Evolutionary conservation across 2,113 vertebrate species (phyloP).

Genomic region (Zootoca vivipara): DNA sequence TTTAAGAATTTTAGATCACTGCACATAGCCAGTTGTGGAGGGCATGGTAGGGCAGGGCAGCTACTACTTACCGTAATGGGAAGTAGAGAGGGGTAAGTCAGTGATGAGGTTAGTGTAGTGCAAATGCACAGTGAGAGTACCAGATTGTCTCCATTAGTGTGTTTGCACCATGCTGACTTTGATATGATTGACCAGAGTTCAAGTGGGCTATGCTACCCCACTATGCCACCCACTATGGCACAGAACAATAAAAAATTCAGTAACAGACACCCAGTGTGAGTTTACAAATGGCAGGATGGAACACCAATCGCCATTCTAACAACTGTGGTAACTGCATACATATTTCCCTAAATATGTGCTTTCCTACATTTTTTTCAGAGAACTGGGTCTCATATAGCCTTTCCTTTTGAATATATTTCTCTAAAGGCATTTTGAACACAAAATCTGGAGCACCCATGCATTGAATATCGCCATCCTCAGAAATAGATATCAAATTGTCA

Average conservation of each 20-base stretch:
- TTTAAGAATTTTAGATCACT: background rate
- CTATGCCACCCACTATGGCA: background rate
- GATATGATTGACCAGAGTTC: no score
- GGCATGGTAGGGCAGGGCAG: no score
- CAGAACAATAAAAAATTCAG: background rate
- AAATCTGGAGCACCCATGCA: conserved; percentile 11
- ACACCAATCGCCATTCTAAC: background rate
- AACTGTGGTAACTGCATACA: background rate
- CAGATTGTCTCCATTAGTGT: no score
- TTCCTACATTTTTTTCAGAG: no score
- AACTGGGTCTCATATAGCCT: background rate
- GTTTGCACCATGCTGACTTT: no score
- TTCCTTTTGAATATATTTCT: background rate
- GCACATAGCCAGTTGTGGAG: no score
- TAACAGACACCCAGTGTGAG: background rate
- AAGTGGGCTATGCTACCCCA: no score
- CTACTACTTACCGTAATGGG: no score
- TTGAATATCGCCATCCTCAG: conserved; percentile 53
- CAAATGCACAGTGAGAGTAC: no score
- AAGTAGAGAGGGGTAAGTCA: no score
- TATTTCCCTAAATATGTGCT: background rate
- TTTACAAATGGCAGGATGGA: background rate
- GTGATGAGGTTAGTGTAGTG: no score
- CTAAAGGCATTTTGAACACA: conserved; percentile 43
- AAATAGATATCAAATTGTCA: conserved; percentile 62